Conservation (phyloP, 2,888 invertebrate species). For the Meloe dianella region DNA sequence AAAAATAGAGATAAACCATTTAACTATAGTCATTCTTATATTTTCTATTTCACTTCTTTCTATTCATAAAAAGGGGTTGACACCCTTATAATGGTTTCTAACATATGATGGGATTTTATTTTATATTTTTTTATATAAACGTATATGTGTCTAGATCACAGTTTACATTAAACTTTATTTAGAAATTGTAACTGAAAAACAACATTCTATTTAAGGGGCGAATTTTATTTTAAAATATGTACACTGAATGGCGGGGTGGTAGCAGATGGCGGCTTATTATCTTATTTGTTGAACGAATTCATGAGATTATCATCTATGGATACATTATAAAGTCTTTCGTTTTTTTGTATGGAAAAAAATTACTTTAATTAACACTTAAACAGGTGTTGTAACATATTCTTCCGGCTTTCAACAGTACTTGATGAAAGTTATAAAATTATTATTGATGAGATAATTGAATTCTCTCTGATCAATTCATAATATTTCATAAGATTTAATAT, state of each 20-base stretch:
- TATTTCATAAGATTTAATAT: conserved; percentile 11
- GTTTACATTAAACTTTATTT: neutral
- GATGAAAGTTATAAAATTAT: neutral
- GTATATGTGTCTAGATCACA: neutral
- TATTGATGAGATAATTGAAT: neutral
- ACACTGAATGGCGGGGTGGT: neutral
- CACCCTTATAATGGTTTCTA: neutral
- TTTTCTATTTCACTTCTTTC: neutral
- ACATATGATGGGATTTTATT: neutral
- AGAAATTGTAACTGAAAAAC: conserved; percentile 1
- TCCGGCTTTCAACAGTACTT: neutral
- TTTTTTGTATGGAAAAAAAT: neutral
- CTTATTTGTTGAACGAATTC: neutral
- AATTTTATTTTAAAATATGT: neutral
- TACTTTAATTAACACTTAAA: neutral
- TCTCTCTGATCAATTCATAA: neutral
- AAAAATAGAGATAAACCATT: no score
- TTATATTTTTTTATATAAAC: neutral
- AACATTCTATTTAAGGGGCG: neutral
- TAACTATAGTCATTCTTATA: conserved; percentile 18
- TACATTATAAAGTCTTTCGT: neutral
- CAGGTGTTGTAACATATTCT: neutral
- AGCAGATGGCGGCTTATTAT: neutral
- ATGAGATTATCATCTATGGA: neutral
- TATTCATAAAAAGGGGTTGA: neutral